Base-by-base conservation (phyloP, 2,113 vertebrate species). In the Alectura lathami region DNA sequence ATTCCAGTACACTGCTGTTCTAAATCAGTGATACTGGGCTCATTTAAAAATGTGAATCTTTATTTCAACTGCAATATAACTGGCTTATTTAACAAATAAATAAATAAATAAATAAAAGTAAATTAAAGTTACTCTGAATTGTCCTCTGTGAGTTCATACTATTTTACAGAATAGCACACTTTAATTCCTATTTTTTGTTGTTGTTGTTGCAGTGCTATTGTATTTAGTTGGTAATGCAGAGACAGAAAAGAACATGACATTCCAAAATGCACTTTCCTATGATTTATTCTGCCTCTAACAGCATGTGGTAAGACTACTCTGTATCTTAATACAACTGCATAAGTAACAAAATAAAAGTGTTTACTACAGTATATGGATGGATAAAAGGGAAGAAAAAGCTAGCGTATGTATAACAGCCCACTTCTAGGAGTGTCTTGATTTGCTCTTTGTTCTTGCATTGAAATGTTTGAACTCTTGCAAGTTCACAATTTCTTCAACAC, bases 221-320 rank as follows among this genome's bases (percentile, higher is more conserved):
- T 92, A 93, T 93, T 93, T 97, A 97, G 77, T 95, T 94, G 79
- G 68, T 96, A 97, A 96, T 63, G 72, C 69, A 97, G 87, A 94
- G 91, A 96, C n/a, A 83, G 80, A 93, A 96, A 96, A 95, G 74
- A 97, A 96, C 68, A 92, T 26, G 32, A 91, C 73, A 94, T 97
- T 97, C 66, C 82, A 91, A 96, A 97, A 94, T 63, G 34, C 63
- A 57, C 76, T 95, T 96, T 78, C 73, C 70, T 67, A 91, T 77
- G 81, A 94, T 94, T 93, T 94, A 43, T 56, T 94, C 81, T 96
- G 92, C 68, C 38, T 97, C 62, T 83, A 91, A 77, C 73, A 95
- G 91, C 84, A 92, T 66, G 66, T 60, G 56, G 62, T 74, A 91
- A 67, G 53, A 96, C 60, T 84, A 89, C 11, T 86, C 78, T 88